Base-by-base conservation (phyloP, 2,113 vertebrate genomes). In the Misgurnus mizolepis region DNA sequence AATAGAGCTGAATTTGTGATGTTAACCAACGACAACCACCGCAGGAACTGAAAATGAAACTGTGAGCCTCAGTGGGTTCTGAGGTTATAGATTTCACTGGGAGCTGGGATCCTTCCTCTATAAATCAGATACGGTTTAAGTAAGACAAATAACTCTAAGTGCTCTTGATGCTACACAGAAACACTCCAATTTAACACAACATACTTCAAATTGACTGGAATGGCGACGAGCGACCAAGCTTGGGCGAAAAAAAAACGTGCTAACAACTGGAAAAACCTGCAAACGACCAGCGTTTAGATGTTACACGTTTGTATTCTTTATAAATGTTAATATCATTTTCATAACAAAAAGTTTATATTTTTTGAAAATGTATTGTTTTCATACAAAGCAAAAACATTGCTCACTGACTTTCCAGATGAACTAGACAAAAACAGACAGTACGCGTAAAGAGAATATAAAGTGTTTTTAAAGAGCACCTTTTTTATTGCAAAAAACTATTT, bases 111-210 rank as follows among this genome's bases (percentile, higher is more conserved):
- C 53, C 71, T 86, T 79, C 81, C 43, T 68, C 61, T 27, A 34
- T 86, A 61, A 89, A 71, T 86, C 81, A 76, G 14, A 39, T 0
- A 10, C n/a, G 39, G 64, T 80, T 67, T 41, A 66, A 50, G 76
- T 50, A 60, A 67, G 85, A 80, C 70, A 71, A 47, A 43, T 78
- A 43, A 72, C 17, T 64, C 22, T 47, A 14, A 15, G 60, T 39
- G 76, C 22, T 84, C 56, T 55, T 85, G 80, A 88, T 68, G 76
- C 80, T 85, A 86, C 71, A 41, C 82, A 87, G 77, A 87, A 69
- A 4, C 82, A 27, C 49, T 82, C 49, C 40, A 82, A 82, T 76
- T 84, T 67, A 74, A 60, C 80, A 82, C 83, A 68, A 85, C 82
- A 86, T 85, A 84, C 84, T 85, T 81, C 65, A 62, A 80, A 82